Conservation (phyloP, 2,888 invertebrate genomes). For the Craniophora ligustri region DNA sequence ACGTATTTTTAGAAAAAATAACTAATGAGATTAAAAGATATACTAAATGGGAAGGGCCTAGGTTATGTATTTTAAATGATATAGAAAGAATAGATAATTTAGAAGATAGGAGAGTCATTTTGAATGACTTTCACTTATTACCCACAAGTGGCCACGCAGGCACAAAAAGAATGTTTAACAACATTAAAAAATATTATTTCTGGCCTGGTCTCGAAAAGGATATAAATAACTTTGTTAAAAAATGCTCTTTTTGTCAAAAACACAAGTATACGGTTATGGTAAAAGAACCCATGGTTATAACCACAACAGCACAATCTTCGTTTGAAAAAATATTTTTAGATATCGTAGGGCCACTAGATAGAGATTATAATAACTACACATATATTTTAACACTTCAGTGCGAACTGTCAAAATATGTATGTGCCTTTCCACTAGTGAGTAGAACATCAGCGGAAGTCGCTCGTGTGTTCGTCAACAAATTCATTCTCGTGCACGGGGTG, state of each 20-base stretch:
- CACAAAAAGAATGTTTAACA: slow-evolving; percentile 4
- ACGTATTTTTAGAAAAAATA: background rate
- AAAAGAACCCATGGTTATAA: slow-evolving; percentile 10
- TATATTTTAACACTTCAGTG: background rate
- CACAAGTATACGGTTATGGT: background rate
- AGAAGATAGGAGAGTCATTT: slow-evolving; percentile 1
- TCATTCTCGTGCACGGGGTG: background rate
- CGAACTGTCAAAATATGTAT: too few species aligned
- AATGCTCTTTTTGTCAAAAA: slow-evolving; percentile 4
- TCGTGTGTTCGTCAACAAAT: background rate
- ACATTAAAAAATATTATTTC: slow-evolving; percentile 6
- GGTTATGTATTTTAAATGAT: background rate
- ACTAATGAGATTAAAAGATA: background rate
- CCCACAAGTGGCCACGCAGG: slow-evolving; percentile 14
- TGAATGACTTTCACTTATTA: slow-evolving; percentile 16
- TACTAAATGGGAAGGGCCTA: background rate
- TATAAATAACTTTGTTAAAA: background rate
- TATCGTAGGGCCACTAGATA: slow-evolving; percentile 9
- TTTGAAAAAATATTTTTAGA: slow-evolving; percentile 10
- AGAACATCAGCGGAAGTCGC: too few species aligned
- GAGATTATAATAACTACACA: background rate
- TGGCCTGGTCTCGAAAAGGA: slow-evolving; percentile 6
- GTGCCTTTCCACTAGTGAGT: too few species aligned
- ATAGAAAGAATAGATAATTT: background rate
- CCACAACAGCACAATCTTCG: slow-evolving; percentile 5